Evolutionary conservation across 1,140 invertebrate genomes (phyloP).

Genomic region (Zaprionus gabonicus): DNA sequence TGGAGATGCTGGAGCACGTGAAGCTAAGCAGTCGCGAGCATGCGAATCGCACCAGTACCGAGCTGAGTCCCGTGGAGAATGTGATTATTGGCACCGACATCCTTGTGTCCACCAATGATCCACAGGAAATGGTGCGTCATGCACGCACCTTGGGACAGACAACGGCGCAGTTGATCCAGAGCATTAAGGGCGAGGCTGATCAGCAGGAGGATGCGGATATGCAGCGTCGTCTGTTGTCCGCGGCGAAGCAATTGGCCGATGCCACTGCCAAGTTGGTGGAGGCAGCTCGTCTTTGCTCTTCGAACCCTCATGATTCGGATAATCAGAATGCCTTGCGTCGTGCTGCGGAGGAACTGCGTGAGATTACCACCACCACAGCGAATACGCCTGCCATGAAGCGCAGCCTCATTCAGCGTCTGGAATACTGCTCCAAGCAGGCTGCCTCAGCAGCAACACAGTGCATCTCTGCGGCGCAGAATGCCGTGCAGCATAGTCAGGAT

Average conservation of each 20-base stretch:
- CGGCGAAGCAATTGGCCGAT: constrained; percentile 96
- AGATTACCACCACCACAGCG: constrained; percentile 93
- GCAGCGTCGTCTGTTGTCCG: constrained; percentile 94
- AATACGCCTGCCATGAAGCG: constrained; percentile 91
- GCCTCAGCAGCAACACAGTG: constrained; percentile 95
- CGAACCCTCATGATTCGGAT: constrained; percentile 92
- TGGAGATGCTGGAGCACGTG: constrained; percentile 96
- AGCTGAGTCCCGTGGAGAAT: constrained; percentile 92
- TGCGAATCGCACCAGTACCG: constrained; percentile 87
- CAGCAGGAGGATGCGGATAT: constrained; percentile 94
- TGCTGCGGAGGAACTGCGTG: constrained; percentile 96
- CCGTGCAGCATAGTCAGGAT: constrained; percentile 86
- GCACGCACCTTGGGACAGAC: constrained; percentile 96
- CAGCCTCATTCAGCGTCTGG: constrained; percentile 91
- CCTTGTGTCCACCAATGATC: constrained; percentile 93
- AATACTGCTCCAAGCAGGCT: constrained; percentile 93
- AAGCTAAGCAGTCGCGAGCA: constrained; percentile 87
- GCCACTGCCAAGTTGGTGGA: constrained; percentile 98
- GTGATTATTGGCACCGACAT: constrained; percentile 96
- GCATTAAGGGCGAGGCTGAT: constrained; percentile 97
- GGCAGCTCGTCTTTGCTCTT: constrained; percentile 96
- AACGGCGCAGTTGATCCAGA: constrained; percentile 95
- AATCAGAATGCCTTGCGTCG: constrained; percentile 93
- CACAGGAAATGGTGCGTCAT: constrained; percentile 97
- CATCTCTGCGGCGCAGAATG: constrained; percentile 93